A percentile compares a stretch with the other conserved stretches of the same genome.
Evolutionary conservation across 2,797 vertebrate genomes (phyloP).

Genomic region (Siniperca scherzeri): DNA sequence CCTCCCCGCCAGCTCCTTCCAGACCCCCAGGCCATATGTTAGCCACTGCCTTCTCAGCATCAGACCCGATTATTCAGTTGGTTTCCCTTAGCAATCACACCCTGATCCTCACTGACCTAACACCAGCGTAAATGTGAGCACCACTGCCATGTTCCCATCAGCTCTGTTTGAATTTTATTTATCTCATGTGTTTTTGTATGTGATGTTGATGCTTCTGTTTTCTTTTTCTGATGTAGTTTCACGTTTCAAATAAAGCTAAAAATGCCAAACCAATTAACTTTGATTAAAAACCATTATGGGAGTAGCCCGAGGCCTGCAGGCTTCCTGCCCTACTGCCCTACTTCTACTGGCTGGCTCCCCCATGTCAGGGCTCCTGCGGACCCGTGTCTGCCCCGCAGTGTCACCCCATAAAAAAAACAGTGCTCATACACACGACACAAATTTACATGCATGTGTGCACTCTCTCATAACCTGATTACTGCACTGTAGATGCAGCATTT

Average conservation of each 20-base stretch:
- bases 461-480: constrained; percentile 66
- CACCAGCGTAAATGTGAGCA: not conserved
- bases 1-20: constrained; percentile 29
- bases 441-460: constrained; percentile 48
- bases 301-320: constrained; percentile 35
- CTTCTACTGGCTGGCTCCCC: constrained; percentile 53
- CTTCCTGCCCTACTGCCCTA: constrained; percentile 70
- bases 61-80: constrained; percentile 65
- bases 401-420: constrained; percentile 30
- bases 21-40: constrained; percentile 71
- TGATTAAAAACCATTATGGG: constrained; percentile 48
- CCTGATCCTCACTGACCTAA: constrained; percentile 43
- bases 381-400: constrained; percentile 6
- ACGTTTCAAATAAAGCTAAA: constrained; percentile 5
- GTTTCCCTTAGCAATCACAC: constrained; percentile 48
- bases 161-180: not conserved
- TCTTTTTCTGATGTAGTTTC: not conserved
- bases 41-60: constrained; percentile 58
- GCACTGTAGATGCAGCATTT: constrained; percentile 30
- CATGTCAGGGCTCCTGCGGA: constrained; percentile 26
- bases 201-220: not conserved
- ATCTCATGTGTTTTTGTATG: not conserved
- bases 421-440: not conserved
- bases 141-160: not conserved
- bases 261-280: constrained; percentile 11